phyloP scores from a whole-genome alignment of 2,113 vertebrate genomes.

The Leucoraja erinaceus region DNA sequence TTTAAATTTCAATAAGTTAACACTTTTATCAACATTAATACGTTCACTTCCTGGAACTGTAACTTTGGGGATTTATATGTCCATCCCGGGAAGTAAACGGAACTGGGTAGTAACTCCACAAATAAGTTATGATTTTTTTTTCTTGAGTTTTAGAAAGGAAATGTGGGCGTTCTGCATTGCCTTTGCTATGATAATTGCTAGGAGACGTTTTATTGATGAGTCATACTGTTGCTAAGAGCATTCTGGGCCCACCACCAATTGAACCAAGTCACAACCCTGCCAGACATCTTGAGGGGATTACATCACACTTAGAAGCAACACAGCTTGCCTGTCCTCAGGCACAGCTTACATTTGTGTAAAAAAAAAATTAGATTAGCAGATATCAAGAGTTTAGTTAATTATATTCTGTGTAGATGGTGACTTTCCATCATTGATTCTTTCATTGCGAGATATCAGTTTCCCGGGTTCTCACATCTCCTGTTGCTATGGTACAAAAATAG shows the following conservation, averaged over 20 bases:
- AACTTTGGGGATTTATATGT: neutral
- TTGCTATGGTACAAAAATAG: conserved; percentile 36
- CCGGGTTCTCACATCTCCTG: conserved; percentile 23
- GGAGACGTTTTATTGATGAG: conserved; percentile 38
- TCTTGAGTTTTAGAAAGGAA: neutral
- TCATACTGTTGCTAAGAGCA: conserved; percentile 36
- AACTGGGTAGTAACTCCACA: neutral
- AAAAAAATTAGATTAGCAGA: conserved; percentile 25
- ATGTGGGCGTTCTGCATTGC: conserved; percentile 6
- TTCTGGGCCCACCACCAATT: conserved; percentile 29
- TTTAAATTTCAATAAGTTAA: neutral
- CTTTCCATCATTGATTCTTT: neutral
- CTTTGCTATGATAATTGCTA: conserved; percentile 39
- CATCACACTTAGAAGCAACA: conserved; percentile 36
- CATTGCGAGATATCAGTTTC: neutral
- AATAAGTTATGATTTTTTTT: neutral
- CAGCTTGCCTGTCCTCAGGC: conserved; percentile 36
- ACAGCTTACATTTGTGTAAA: conserved; percentile 27
- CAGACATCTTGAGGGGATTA: conserved; percentile 37
- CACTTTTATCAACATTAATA: neutral
- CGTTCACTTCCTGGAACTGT: neutral
- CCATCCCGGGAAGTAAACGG: neutral
- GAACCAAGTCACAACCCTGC: neutral
- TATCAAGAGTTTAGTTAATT: conserved; percentile 29
- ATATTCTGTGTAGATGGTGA: neutral